Percentiles rank a stretch among this genome's conserved stretches.
phyloP scores from a whole-genome alignment of 2,113 vertebrate species.

The Athene cunicularia region DNA sequence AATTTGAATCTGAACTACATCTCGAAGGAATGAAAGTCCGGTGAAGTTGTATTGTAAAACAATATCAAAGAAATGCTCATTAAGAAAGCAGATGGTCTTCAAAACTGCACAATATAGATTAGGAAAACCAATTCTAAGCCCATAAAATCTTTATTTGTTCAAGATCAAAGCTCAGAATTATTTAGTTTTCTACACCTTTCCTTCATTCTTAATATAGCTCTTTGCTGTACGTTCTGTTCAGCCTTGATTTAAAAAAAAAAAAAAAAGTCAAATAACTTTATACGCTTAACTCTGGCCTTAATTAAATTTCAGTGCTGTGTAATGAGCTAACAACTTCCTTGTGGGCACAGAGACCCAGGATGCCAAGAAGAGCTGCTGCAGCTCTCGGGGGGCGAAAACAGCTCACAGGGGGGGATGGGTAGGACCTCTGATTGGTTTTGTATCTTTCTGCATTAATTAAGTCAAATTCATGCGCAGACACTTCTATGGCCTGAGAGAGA shows the following conservation, averaged over 20 bases:
- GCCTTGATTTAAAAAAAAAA: background rate
- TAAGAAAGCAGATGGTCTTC: background rate
- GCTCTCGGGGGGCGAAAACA: rapidly evolving
- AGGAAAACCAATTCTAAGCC: background rate
- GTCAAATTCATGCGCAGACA: rapidly evolving
- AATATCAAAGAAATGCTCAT: background rate
- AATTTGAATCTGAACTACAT: background rate
- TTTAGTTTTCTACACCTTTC: background rate
- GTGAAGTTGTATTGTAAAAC: background rate
- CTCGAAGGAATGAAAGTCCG: background rate
- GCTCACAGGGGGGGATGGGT: background rate
- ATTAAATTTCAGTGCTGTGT: background rate
- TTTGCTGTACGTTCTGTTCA: background rate
- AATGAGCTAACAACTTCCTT: background rate
- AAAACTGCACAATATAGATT: background rate
- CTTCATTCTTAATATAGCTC: background rate
- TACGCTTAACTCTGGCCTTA: background rate
- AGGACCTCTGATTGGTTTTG: rapidly evolving
- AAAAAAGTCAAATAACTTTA: background rate
- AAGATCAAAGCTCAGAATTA: background rate
- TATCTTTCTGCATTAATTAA: background rate
- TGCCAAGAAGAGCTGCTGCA: background rate
- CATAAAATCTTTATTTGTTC: background rate
- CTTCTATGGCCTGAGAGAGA: background rate
- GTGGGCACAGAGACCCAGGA: background rate